Percentiles rank a stretch among this genome's conserved stretches.
Conservation (phyloP, 2,113 vertebrate genomes). For the Mormyrus iriodes region DNA sequence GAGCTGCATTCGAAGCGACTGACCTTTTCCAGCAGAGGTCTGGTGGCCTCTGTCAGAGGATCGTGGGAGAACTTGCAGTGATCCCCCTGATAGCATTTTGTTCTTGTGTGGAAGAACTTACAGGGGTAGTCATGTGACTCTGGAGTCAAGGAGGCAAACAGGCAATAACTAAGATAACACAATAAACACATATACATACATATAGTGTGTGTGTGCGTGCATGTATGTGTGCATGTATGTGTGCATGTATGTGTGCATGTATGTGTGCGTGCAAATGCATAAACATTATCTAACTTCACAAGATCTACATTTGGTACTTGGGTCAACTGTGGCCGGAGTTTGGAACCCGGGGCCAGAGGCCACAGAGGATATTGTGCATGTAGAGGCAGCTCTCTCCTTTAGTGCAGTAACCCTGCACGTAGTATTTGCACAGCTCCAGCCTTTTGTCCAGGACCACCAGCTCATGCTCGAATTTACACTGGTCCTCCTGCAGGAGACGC, state of each 20-base stretch:
- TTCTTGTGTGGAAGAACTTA: constrained; percentile 81
- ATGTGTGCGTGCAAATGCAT: neutral
- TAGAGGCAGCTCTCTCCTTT: constrained; percentile 84
- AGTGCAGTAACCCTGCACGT: constrained; percentile 76
- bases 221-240: neutral
- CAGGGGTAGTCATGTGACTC: constrained; percentile 84
- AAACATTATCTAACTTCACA: neutral
- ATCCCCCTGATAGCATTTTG: constrained; percentile 72
- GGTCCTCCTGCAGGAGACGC: constrained; percentile 62
- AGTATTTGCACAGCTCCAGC: constrained; percentile 84
- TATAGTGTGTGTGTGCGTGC: neutral
- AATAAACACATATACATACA: neutral
- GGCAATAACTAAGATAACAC: neutral
- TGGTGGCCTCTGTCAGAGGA: constrained; percentile 72
- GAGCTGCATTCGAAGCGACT: constrained; percentile 20
- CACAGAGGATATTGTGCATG: constrained; percentile 94
- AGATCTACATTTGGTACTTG: neutral
- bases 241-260: neutral
- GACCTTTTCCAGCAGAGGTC: constrained; percentile 76
- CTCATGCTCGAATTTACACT: constrained; percentile 84
- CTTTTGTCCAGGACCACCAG: constrained; percentile 69
- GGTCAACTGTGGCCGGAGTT: neutral
- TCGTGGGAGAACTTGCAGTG: constrained; percentile 86
- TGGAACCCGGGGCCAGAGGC: neutral
- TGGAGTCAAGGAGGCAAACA: constrained; percentile 61